Conservation (phyloP, 2,888 invertebrate genomes). For the Mayetiola destructor region DNA sequence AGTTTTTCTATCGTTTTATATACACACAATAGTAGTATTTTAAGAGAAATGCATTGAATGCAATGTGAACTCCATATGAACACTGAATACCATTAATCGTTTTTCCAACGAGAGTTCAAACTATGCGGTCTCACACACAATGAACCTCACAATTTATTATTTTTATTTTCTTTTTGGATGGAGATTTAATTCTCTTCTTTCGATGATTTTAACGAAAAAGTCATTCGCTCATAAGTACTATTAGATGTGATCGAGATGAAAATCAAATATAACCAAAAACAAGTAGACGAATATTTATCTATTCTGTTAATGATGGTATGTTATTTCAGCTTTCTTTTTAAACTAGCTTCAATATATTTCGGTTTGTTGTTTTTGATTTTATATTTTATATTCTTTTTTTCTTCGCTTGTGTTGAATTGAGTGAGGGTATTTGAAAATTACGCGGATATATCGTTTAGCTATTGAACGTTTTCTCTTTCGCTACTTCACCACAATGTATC, state of each 20-base stretch:
- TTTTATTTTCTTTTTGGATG: not conserved
- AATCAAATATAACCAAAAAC: conserved; percentile 12
- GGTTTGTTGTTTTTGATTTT: not conserved
- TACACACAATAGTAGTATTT: not conserved
- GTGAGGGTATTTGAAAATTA: too few relatives aligned
- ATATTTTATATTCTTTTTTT: not conserved
- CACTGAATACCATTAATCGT: conserved; percentile 12
- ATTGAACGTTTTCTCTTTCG: conserved; percentile 8
- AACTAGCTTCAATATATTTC: not conserved
- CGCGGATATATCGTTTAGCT: conserved; percentile 4
- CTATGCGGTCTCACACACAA: conserved; percentile 9
- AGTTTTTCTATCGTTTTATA: not conserved
- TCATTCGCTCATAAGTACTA: not conserved
- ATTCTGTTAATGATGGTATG: too few relatives aligned
- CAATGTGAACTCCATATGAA: conserved; percentile 5
- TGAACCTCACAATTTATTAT: conserved; percentile 7
- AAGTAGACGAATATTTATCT: conserved; percentile 3
- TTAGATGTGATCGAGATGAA: conserved; percentile 1
- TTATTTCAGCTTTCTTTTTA: not conserved
- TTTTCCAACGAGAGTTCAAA: conserved; percentile 8
- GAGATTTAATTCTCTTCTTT: not conserved
- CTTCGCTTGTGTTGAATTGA: too few relatives aligned
- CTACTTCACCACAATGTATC: not conserved
- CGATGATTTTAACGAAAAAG: not conserved
- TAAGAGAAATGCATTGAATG: not conserved